These are phyloP conservation scores for Cepphus grylle DNA, from an alignment of 2,113 vertebrate genomes.

Conservation along the genomic window DNA sequence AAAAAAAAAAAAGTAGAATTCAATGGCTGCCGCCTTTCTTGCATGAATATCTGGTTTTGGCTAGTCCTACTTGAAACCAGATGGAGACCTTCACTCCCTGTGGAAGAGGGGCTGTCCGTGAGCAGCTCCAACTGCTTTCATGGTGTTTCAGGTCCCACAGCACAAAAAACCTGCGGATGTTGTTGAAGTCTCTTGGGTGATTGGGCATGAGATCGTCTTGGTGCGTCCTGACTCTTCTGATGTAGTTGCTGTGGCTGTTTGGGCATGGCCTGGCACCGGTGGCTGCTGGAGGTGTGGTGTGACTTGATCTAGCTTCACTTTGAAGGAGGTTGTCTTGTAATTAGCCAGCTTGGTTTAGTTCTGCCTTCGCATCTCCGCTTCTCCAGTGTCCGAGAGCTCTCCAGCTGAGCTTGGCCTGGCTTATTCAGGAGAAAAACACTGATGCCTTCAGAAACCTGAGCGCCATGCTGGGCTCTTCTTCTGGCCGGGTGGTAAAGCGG, in stretches of 20 bases:
- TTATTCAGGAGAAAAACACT: background rate
- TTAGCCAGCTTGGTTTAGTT: background rate
- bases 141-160: background rate
- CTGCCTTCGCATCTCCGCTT: background rate
- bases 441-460: background rate
- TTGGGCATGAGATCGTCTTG: fast-evolving
- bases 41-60: background rate
- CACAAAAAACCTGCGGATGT: background rate
- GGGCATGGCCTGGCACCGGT: background rate
- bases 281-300: background rate
- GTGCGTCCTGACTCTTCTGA: background rate
- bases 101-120: background rate
- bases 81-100: background rate
- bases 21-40: background rate
- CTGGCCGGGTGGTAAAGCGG: background rate
- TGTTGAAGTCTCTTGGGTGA: background rate
- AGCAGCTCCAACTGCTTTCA: background rate
- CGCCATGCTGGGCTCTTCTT: background rate
- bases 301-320: background rate
- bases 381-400: background rate
- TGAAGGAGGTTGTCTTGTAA: background rate
- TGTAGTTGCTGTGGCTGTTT: background rate
- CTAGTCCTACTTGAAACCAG: background rate
- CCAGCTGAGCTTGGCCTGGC: background rate
- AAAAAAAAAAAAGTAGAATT: background rate